phyloP scores from a whole-genome alignment of 2,113 vertebrate genomes.

The Nycticorax nycticorax region DNA sequence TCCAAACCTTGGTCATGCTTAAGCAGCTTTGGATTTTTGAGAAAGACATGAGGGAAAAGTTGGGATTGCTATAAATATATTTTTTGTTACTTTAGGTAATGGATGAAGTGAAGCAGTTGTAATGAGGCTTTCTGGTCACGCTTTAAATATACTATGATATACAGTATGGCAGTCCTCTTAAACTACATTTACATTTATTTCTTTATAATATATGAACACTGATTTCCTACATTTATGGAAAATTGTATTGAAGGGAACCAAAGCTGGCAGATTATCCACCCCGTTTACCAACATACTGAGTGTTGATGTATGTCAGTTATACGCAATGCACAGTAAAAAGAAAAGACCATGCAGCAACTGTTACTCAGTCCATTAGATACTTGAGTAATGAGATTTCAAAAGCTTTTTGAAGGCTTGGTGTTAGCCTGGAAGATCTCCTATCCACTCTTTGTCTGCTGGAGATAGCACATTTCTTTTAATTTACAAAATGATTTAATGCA shows the following conservation, averaged over 20 bases:
- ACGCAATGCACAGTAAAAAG: neutral
- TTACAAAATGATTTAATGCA: neutral
- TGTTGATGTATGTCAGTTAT: neutral
- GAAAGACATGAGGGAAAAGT: neutral
- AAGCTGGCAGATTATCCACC: neutral
- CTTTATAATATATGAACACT: neutral
- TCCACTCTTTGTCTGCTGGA: neutral
- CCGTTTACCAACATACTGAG: neutral
- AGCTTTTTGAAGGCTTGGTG: neutral
- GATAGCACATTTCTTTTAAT: neutral
- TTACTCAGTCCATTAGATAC: conserved; percentile 1
- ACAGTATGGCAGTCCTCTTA: neutral
- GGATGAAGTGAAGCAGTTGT: neutral
- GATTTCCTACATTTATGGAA: neutral
- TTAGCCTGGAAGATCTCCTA: conserved; percentile 9
- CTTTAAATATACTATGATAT: neutral
- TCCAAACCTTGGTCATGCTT: neutral
- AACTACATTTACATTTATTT: neutral
- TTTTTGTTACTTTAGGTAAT: neutral
- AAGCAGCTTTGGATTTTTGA: neutral
- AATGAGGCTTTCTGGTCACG: neutral
- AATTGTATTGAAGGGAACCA: neutral
- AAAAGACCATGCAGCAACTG: neutral
- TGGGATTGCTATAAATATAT: neutral
- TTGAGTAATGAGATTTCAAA: conserved; percentile 25